phyloP scores from a whole-genome alignment of 2,888 invertebrate genomes.

The Timema podura region DNA sequence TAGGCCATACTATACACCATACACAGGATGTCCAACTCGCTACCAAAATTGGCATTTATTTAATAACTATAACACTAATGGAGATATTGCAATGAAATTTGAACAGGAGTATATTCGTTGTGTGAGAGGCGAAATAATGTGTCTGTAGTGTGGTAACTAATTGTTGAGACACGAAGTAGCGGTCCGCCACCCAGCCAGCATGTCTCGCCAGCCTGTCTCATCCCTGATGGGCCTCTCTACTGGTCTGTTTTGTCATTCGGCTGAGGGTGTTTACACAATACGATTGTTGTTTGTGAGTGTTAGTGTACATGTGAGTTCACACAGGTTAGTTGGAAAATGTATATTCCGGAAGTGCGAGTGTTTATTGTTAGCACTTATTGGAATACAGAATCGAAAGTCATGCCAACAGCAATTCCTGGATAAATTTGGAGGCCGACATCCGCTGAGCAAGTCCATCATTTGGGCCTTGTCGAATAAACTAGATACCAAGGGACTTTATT shows the following conservation, averaged over 20 bases:
- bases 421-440: neutral
- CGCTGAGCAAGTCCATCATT: neutral
- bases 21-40: too few species aligned
- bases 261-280: neutral
- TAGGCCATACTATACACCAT: too few species aligned
- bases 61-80: too few species aligned
- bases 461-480: neutral
- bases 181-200: too few species aligned
- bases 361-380: neutral
- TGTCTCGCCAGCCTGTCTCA: too few species aligned
- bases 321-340: neutral
- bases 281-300: neutral
- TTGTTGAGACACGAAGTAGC: too few species aligned
- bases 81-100: too few species aligned
- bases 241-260: neutral
- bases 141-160: too few species aligned
- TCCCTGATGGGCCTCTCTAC: neutral
- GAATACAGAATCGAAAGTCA: neutral
- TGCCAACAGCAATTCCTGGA: neutral
- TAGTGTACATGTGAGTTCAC: neutral
- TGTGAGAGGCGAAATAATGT: too few species aligned
- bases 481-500: neutral
- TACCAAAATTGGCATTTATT: too few species aligned
- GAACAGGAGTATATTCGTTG: too few species aligned
- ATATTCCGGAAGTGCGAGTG: neutral